Base-by-base conservation (phyloP, 2,113 vertebrate genomes). In the Meriones unguiculatus region DNA sequence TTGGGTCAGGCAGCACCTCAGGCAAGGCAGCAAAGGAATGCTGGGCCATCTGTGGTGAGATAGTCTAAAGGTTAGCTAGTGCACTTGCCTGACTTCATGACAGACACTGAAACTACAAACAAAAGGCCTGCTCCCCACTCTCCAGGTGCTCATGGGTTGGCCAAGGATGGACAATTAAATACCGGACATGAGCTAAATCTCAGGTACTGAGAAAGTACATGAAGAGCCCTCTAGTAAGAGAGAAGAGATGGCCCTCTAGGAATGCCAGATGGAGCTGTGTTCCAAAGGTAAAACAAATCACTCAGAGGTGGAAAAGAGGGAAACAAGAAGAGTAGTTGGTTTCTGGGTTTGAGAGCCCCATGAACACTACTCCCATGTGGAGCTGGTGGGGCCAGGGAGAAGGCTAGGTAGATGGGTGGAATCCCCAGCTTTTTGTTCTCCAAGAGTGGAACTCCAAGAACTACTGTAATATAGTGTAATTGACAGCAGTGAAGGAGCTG, bases 351-450 rank as follows among this genome's bases (percentile, higher is more conserved):
- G 59, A 96, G 72, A 69, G 5, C 15, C 32, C 41, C 32, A 32
- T 0, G 14, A 32, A 38, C 9, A 20, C 13, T 92, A 59, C 52
- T 57, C 72, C 41, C 25, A 2, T 0, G 2, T 67, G 41, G 13
- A n/a, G 9, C 25, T 38, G 2, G 3, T 62, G 38, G 7, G 69
- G 3, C 5, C 22, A 35, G 8, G 14, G 1, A 3, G 4, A 46
- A 30, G 0, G 10, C 24, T 81, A 15, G n/a, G 13, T 41, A 59
- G 30, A 57, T 72, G 28, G 78, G 13, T 7, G 46, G n/a, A 41
- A 72, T 7, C 18, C 50, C n/a, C 75, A 89, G 8, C 11, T 54
- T 11, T 78, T 84, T 46, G 12, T 80, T 22, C 22, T 38, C 22
- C 18, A 10, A 2, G 5, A 54, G 38, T 59, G 38, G 65, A 62